Base-by-base conservation (phyloP, 1,140 invertebrate species). In the Macrobrachium rosenbergii region DNA sequence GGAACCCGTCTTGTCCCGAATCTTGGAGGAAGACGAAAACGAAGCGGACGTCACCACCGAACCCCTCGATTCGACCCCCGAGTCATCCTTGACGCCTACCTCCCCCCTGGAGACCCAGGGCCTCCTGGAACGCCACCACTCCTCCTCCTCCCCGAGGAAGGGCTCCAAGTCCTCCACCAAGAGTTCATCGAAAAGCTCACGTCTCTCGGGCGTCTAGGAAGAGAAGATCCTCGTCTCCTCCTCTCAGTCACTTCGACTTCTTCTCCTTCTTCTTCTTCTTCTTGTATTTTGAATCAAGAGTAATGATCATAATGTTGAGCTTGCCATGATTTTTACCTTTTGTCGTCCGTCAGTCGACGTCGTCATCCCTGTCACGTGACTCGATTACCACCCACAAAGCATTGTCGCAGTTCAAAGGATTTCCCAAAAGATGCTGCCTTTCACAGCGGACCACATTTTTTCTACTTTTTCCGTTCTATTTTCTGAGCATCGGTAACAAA, bases 91-190 rank as follows among this genome's bases (percentile, higher is more conserved):
- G 8, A 95, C 94, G 88, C 94, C 94, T 0, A 94, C 94, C 2
- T 94, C 94, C 11, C 94, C 94, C 0, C 94, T 94, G 45, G 95
- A 95, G 91, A 95, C 94, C 0, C 92, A 94, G 67, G 95, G 95
- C 90, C 91, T 95, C 21, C 91, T 95, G 7, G 90, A 90, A n/a
- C 85, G 88, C 16, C 89, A 90, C 37, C 88, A 88, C 81, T 77
- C 87, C 45, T 59, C 83, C 45, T 59, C 83, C 7, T 52, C 52
- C 23, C 78, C 87, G 7, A 73, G 89, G 64, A 82, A 87, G 78
- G 64, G 82, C 69, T 89, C 87, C 60, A 86, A 88, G 64, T 82
- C 84, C 5, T 89, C 82, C 88, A 93, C 81, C 92, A 93, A 90
- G 92, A 93, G 89, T 93, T 94, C 69, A 76, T 93, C 58, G 93